Conservation (phyloP, 2,113 vertebrate species). For the Chrysemys picta region DNA sequence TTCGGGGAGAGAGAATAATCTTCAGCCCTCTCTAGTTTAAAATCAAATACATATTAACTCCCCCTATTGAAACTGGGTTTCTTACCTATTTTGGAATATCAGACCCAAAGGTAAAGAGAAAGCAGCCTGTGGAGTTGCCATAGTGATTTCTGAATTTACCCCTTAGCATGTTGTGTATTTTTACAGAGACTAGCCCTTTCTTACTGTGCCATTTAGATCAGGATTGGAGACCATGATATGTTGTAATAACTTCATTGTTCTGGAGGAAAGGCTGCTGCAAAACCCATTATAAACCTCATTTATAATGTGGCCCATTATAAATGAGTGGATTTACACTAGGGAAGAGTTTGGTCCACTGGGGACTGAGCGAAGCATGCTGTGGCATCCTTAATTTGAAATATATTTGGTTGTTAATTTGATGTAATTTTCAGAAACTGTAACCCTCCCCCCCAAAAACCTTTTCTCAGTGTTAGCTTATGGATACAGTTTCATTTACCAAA, state of each 20-base stretch:
- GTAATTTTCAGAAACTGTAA: not conserved
- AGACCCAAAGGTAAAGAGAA: not conserved
- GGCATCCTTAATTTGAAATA: conserved; percentile 1
- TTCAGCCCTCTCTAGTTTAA: not conserved
- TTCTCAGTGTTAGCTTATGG: not conserved
- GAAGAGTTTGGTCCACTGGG: not conserved
- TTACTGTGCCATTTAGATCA: conserved; percentile 31
- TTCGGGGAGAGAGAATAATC: not conserved
- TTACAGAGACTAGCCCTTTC: conserved; percentile 17
- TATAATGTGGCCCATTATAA: conserved; percentile 39
- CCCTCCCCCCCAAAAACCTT: not conserved
- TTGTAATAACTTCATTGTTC: conserved; percentile 58
- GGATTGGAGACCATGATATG: conserved; percentile 11
- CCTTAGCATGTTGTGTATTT: conserved; percentile 8
- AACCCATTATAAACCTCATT: not conserved
- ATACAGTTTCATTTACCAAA: not conserved
- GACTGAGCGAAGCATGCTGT: not conserved
- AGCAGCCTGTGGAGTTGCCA: conserved; percentile 5
- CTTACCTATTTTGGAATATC: not conserved
- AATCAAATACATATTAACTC: not conserved
- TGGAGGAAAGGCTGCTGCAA: conserved; percentile 35
- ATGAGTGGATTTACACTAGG: not conserved
- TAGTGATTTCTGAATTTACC: conserved; percentile 51
- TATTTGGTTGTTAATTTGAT: not conserved
- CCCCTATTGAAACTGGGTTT: not conserved